Percentiles rank a stretch among this genome's conserved stretches.
phyloP scores from a whole-genome alignment of 35 echinoderm and acorn worm species.

The Holothuria glaberrima region DNA sequence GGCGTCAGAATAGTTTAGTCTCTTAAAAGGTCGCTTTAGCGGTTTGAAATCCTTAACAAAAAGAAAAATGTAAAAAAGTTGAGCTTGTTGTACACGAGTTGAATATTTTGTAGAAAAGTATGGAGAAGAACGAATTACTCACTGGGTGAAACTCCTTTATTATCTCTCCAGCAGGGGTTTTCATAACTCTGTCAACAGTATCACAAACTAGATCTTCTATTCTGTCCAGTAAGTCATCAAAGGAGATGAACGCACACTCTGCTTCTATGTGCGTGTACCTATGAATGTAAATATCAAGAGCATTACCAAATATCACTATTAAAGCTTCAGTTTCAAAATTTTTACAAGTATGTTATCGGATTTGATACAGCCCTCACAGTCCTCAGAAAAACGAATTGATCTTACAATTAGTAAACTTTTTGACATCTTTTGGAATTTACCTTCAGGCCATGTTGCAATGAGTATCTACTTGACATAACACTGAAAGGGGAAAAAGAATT shows the following conservation, averaged over 20 bases:
- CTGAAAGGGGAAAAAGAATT: too few relatives aligned
- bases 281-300: background rate
- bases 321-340: too few relatives aligned
- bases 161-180: slow-evolving; percentile 72
- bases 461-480: too few relatives aligned
- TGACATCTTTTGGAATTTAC: too few relatives aligned
- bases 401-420: too few relatives aligned
- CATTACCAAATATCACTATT: too few relatives aligned
- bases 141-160: slow-evolving; percentile 91
- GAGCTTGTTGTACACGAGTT: too few relatives aligned
- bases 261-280: slow-evolving; percentile 94
- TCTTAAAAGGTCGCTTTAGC: slow-evolving; percentile 86
- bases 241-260: slow-evolving; percentile 87
- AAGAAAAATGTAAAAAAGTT: too few relatives aligned
- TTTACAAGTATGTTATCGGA: too few relatives aligned
- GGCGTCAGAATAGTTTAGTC: slow-evolving; percentile 88
- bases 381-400: too few relatives aligned
- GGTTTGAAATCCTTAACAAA: slow-evolving; percentile 70
- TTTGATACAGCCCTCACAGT: too few relatives aligned
- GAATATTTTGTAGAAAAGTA: background rate
- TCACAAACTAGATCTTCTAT: slow-evolving; percentile 91
- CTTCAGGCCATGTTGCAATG: too few relatives aligned
- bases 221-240: slow-evolving; percentile 85
- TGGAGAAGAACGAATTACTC: slow-evolving; percentile 7
- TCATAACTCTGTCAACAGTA: slow-evolving; percentile 75